A percentile compares a stretch with the other conserved stretches of the same genome.
Conservation (phyloP, 2,888 invertebrate genomes). For the Eubasilissa splendida region DNA sequence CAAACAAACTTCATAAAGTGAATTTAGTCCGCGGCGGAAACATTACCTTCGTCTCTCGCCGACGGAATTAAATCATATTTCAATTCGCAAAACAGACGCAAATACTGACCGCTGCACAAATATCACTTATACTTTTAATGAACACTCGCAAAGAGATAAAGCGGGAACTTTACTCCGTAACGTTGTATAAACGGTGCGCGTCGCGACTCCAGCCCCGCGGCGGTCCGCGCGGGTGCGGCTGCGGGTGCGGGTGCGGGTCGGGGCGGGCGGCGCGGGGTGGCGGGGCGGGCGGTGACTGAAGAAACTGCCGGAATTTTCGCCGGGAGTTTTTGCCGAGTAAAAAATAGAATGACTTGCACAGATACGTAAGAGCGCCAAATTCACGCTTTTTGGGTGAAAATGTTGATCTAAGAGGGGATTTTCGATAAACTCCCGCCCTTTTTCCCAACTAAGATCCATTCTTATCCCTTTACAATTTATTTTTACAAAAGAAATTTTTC, state of each 20-base stretch:
- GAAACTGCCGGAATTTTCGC: conserved; percentile 13
- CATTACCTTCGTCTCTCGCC: conserved; percentile 5
- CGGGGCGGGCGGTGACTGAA: conserved; percentile 19
- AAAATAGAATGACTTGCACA: conserved; percentile 52
- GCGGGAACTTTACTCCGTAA: conserved; percentile 17
- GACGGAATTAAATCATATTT: conserved; percentile 34
- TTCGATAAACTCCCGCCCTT: conserved; percentile 30
- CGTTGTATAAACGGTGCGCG: conserved; percentile 14
- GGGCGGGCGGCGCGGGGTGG: not conserved
- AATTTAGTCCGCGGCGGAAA: conserved; percentile 1
- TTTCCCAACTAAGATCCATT: conserved; percentile 29
- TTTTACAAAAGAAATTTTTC: conserved; percentile 17
- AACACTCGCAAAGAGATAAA: conserved; percentile 38
- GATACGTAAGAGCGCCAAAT: conserved; percentile 34
- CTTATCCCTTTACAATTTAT: conserved; percentile 30
- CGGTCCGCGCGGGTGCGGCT: not conserved
- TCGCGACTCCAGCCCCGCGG: not conserved
- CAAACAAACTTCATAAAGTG: conserved; percentile 11
- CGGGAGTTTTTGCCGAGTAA: conserved; percentile 48
- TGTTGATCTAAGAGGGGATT: conserved; percentile 26
- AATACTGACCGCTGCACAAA: conserved; percentile 39
- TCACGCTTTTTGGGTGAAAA: conserved; percentile 34
- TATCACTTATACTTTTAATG: conserved; percentile 41
- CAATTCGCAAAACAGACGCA: conserved; percentile 14
- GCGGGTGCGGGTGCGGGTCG: not conserved